A percentile compares a stretch with the other conserved stretches of the same genome.
These are phyloP conservation scores for Meganola albula DNA, from an alignment of 2,888 invertebrate species.

Conservation along the genomic window DNA sequence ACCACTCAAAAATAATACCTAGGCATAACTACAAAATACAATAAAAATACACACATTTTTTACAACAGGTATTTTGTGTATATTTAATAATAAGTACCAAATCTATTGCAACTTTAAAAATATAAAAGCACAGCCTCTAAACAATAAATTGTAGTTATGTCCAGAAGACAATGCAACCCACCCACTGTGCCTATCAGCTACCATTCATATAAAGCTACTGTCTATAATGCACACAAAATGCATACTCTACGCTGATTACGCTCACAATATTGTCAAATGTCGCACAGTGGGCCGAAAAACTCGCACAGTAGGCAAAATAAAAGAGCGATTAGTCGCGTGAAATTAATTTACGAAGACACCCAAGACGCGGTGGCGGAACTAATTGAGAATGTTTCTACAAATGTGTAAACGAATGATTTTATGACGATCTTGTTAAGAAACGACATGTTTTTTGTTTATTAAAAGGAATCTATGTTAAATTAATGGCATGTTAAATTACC, in stretches of 20 bases:
- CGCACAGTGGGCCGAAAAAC: slow-evolving; percentile 45
- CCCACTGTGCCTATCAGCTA: slow-evolving; percentile 26
- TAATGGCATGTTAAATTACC: background rate
- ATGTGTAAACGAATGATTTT: slow-evolving; percentile 22
- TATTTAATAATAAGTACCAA: too few species aligned
- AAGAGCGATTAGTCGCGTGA: slow-evolving; percentile 52
- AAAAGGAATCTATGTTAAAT: slow-evolving; percentile 2
- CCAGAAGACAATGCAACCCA: too few species aligned
- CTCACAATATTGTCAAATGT: slow-evolving; percentile 26
- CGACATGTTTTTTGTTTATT: slow-evolving; percentile 14
- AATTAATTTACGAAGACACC: slow-evolving; percentile 59
- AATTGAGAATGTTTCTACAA: slow-evolving; percentile 38
- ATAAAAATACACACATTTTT: too few species aligned
- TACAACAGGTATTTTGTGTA: too few species aligned
- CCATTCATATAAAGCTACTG: slow-evolving; percentile 19
- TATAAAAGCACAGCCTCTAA: too few species aligned
- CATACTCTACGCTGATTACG: slow-evolving; percentile 38
- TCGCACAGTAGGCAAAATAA: slow-evolving; percentile 37
- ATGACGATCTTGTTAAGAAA: slow-evolving; percentile 11
- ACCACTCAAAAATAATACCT: too few species aligned
- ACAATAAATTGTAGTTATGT: too few species aligned
- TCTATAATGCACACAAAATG: slow-evolving; percentile 24
- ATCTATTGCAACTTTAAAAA: too few species aligned
- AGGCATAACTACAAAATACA: too few species aligned
- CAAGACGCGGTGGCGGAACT: slow-evolving; percentile 48